Evolutionary conservation across 1,140 invertebrate genomes (phyloP).

Genomic region (Idris sp.): DNA sequence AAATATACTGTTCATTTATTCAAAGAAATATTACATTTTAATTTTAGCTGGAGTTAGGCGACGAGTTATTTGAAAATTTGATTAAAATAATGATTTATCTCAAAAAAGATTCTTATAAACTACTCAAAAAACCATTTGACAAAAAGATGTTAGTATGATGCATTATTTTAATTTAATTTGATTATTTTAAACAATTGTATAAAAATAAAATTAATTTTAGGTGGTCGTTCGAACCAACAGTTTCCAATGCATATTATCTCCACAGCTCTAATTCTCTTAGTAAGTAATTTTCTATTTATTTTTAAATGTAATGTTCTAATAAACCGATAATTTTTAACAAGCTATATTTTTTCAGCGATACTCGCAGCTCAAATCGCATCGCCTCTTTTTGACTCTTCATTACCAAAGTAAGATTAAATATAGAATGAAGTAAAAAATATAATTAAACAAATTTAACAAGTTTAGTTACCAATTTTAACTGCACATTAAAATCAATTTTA

Average conservation of each 20-base stretch:
- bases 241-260: conserved; percentile 30
- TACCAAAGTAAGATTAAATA: conserved; percentile 38
- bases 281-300: conserved; percentile 18
- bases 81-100: conserved; percentile 5
- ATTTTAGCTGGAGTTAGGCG: too few relatives aligned
- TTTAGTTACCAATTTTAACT: too few relatives aligned
- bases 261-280: conserved; percentile 26
- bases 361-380: conserved; percentile 11
- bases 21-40: too few relatives aligned
- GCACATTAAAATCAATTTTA: too few relatives aligned
- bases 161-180: conserved; percentile 4
- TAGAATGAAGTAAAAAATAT: too few relatives aligned
- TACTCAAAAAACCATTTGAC: background rate
- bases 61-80: conserved; percentile 7
- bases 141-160: conserved; percentile 10
- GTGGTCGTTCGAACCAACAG: conserved; percentile 26
- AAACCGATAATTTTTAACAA: too few relatives aligned
- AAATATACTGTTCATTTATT: too few relatives aligned
- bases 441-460: too few relatives aligned
- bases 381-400: conserved; percentile 16
- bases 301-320: too few relatives aligned
- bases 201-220: conserved; percentile 33
- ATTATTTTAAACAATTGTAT: background rate
- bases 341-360: conserved; percentile 25
- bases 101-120: background rate